Evolutionary conservation across 2,888 invertebrate genomes (phyloP), one percentile per base, ranked within the genome.

Genomic region (Tiliacea citrago): DNA sequence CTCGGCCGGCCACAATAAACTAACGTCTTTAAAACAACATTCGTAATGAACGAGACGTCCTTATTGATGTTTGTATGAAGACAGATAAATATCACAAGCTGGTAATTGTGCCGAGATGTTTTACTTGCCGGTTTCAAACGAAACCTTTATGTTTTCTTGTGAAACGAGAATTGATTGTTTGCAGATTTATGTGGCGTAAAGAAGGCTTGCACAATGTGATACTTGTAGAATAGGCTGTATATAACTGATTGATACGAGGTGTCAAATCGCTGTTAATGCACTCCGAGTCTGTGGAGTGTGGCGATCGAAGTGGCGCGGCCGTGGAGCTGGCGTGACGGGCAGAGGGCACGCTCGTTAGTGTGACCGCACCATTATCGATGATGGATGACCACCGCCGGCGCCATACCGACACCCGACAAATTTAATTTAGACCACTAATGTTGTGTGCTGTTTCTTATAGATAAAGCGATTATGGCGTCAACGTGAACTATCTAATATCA

Each of bases 401-500:
- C 92, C 93, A 90, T 86, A 87, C 91, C 90, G 92, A 93, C 92
- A 94, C 91, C 92, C 93, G 91, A 95, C 95, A 95, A 95, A 96
- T 96, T 96, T 94, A 95, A 96, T 96, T 96, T 95, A 93, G 92
- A 95, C 91, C 91, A 90, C 94, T 94, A 94, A 95, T 95, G 91
- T 90, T 89, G 88, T 91, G 85, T 89, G 86, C 84, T 90, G 88
- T 87, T 90, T 87, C 87, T 84, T 82, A 82, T 81, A 89, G 90
- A 93, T 92, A 91, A 90, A 92, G 90, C 90, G 88, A 92, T 92
- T 87, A 88, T 80, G 62, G 76, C 66, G 73, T 82, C 70, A 83
- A 79, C 62, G 45, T 72, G 21, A 63, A 75, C 63, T 71, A 77
- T 80, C 69, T 73, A 63, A 84, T 71, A 73, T 67, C 62, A 61